Evolutionary conservation across 2,888 invertebrate species (phyloP), one percentile per base, ranked within the genome.

Genomic region (Amiota minor): DNA sequence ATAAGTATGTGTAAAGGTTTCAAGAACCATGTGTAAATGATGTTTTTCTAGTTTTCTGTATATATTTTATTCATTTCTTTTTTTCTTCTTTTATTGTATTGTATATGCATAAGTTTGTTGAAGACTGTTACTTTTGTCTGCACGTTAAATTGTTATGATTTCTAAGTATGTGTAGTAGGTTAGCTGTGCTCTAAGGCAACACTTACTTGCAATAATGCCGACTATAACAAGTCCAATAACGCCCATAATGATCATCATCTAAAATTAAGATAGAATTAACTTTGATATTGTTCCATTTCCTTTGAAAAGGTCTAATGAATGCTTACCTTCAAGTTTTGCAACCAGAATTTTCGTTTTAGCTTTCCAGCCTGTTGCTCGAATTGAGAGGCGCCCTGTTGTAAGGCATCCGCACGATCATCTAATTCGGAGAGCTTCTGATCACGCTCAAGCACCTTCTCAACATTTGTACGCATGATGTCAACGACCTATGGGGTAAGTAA

Each of bases 351-450:
- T 89, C 97, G 93, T 91, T 98, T 98, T 89, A 98, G 92, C 91
- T 98, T 98, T 86, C 98, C 98, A 75, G 98, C 98, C 89, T 97
- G 97, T 85, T 98, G 97, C 90, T 98, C 98, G 89, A 98, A 98
- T 87, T 98, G 97, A 87, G 98, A 97, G 70, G 97, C 97, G 61
- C 97, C 97, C 89, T 97, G 95, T 88, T 97, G 97, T 73, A 97
- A 91, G 75, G 97, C 98, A 92, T 98, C 98, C 88, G 98, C 98
- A 92, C 98, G 93, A 90, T 97, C 96, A 88, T 98, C 98, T 76
- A 98, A 91, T 91, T 98, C 98, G 50, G 97, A 97, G 79, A 98
- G 91, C 90, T 98, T 98, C 88, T 96, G 95, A 92, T 98, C 98
- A 88, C 98, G 92, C 90, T 98, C 98, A 80, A 98, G 91, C 20